Evolutionary conservation across 2,888 invertebrate genomes (phyloP), one percentile per base, ranked within the genome.

Genomic region (Chymomyza fuscimana): DNA sequence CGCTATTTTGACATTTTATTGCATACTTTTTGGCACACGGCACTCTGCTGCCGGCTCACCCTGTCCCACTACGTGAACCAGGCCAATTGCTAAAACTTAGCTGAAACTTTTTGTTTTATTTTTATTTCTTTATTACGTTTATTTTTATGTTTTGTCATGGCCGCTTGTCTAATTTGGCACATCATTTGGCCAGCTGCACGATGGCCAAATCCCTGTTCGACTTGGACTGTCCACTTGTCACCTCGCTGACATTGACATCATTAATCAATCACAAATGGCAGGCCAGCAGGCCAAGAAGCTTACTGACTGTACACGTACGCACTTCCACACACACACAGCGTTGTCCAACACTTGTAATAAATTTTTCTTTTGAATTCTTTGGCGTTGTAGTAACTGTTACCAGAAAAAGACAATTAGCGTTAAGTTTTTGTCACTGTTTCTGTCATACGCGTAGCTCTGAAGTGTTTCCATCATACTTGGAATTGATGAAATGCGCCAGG

Each of bases 1-100:
- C 74, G 80, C 69, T 82, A 79, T 81, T 83, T 77, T 74, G 88
- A 75, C 80, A 81, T 81, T 83, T 87, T 87, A 83, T 87, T 86
- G 74, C 82, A 73, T 58, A 29, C 9, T 15, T 36, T 78, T 75
- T 75, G 79, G 75, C 78, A 68, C 78, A 70, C 65, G 61, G 54
- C 65, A 16, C 36, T 22, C n/a, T 16, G 15, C 12, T 46, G 40
- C 40, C 40, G 40, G 40, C 10, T 10, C 40, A 2, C 12, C 40
- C 10, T 9, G 9, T 1, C 36, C 1, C 7, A 6, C 36, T 36
- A 36, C 36, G 4, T 46, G 40, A 46, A 46, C 40, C 40, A 10
- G 40, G 40, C 40, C 54, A 54, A 19, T 19, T 54, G 32, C 16
- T n/a, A 54, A 16, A 54, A 22, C 54, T 29, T 36, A n/a, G 15